phyloP scores from a whole-genome alignment of 2,888 invertebrate genomes.

The Crioceris asparagi region DNA sequence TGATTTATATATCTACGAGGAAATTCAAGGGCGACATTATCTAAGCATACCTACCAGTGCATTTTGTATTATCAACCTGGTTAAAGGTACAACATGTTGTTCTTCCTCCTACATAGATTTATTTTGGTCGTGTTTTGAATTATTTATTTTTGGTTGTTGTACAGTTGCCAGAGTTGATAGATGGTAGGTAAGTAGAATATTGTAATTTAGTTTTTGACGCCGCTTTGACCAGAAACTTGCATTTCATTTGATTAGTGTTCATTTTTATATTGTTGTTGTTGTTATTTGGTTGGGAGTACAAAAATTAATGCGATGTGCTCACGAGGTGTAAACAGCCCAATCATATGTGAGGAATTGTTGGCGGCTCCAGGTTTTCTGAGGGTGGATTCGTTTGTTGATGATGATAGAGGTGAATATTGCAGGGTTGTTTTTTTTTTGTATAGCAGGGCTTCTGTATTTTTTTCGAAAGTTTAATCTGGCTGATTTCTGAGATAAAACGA shows the following conservation, averaged over 20 bases:
- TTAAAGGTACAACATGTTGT: not conserved
- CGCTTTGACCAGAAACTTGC: constrained; percentile 13
- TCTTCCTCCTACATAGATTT: constrained; percentile 1
- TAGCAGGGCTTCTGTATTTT: not conserved
- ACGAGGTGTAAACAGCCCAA: constrained; percentile 27
- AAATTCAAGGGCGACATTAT: not conserved
- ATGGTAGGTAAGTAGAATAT: too few species aligned
- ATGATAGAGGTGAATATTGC: constrained; percentile 22
- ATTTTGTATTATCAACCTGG: not conserved
- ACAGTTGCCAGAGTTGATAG: constrained; percentile 25
- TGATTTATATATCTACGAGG: too few species aligned
- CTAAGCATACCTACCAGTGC: not conserved
- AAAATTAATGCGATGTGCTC: constrained; percentile 36
- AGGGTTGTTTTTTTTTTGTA: too few species aligned
- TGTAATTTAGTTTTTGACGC: constrained; percentile 20
- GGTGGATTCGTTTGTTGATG: constrained; percentile 33
- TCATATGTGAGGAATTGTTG: constrained; percentile 23
- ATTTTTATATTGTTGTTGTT: not conserved
- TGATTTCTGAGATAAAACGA: too few species aligned
- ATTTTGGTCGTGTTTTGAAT: constrained; percentile 5
- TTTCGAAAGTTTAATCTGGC: too few species aligned
- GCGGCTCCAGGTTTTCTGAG: constrained; percentile 30
- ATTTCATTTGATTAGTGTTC: constrained; percentile 7
- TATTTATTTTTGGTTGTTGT: constrained; percentile 23
- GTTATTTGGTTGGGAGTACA: not conserved